Base-by-base conservation (phyloP, 2,888 invertebrate species). In the Apotomis turbidana region DNA sequence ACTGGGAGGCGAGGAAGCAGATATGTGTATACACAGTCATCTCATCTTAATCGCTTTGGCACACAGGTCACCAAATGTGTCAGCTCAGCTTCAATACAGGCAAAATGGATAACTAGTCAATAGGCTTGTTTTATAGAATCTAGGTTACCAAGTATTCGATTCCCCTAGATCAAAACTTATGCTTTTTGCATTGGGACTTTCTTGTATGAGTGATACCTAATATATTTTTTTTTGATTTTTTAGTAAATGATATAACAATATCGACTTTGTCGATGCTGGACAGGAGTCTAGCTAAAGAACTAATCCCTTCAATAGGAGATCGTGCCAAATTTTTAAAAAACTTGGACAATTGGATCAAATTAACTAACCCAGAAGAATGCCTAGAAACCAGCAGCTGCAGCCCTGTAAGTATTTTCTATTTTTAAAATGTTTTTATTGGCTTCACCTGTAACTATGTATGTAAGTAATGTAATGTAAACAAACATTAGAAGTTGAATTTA, bases 301-400 rank as follows among this genome's bases (percentile, higher is more conserved):
- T 60, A 46, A 60, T 60, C 60, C 60, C 60, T 60, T 13, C 60
- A 60, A 60, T 60, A 46, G 60, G 60, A 60, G 60, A 60, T 60
- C 60, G 60, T 13, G 60, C 44, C 13, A 46, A 46, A 46, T 60
- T 60, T 60, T 46, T 60, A 46, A 60, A 46, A 13, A 60, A 60
- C 60, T 60, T 60, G 44, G 60, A 60, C 60, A 60, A 46, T 60
- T 60, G 60, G 60, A 60, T 46, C 60, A 60, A 13, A 60, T 46
- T 60, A 60, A 60, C 60, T 60, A 60, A 60, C 60, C 60, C 60
- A 60, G 44, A 46, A 44, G 60, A 60, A 46, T 46, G 13, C 44
- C 60, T 13, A 46, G 46, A 44, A 44, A 60, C 15, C 12, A 12
- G n/a, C 12, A n/a, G n/a, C n/a, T n/a, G n/a, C 54, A 54, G 54